Conservation (phyloP, 2,113 vertebrate species). For the Epinephelus lanceolatus region DNA sequence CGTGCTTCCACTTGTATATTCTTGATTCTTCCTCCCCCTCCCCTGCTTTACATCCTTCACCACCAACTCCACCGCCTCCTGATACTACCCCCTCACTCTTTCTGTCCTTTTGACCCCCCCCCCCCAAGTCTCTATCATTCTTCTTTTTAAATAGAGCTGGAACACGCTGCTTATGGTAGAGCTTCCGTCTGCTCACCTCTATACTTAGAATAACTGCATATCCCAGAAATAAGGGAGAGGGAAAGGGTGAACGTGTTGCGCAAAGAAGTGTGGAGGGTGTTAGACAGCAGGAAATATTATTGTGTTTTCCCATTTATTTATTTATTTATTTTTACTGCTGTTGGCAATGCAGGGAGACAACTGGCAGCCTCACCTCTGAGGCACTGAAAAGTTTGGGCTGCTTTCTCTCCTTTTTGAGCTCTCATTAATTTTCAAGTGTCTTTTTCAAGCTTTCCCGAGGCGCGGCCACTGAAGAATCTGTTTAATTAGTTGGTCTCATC, state of each 20-base stretch:
- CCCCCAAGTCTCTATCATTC: slow-evolving; percentile 52
- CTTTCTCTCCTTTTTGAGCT: slow-evolving; percentile 65
- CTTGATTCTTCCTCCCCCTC: slow-evolving; percentile 65
- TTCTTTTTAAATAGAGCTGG: slow-evolving; percentile 84
- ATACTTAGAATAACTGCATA: slow-evolving; percentile 88
- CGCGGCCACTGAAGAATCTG: slow-evolving; percentile 79
- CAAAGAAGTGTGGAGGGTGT: slow-evolving; percentile 26
- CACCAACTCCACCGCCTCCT: slow-evolving; percentile 64
- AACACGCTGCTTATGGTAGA: slow-evolving; percentile 86
- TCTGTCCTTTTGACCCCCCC: slow-evolving; percentile 72
- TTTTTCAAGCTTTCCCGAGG: slow-evolving; percentile 80
- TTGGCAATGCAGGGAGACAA: slow-evolving; percentile 44
- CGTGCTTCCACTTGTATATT: slow-evolving; percentile 79
- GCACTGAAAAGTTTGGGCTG: slow-evolving; percentile 58
- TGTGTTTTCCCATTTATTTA: slow-evolving; percentile 42
- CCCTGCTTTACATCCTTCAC: slow-evolving; percentile 73
- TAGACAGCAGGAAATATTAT: slow-evolving; percentile 49
- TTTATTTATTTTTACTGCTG: slow-evolving; percentile 54
- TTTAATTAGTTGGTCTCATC: slow-evolving; percentile 83
- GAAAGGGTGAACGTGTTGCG: slow-evolving; percentile 31
- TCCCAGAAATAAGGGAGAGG: slow-evolving; percentile 41
- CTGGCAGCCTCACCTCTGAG: slow-evolving; percentile 67
- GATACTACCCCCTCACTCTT: slow-evolving; percentile 58
- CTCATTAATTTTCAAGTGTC: slow-evolving; percentile 82
- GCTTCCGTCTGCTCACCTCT: slow-evolving; percentile 85